A percentile compares a stretch with the other conserved stretches of the same genome.
Conservation (phyloP, 2,888 invertebrate species). For the Camptogramma bilineatum region DNA sequence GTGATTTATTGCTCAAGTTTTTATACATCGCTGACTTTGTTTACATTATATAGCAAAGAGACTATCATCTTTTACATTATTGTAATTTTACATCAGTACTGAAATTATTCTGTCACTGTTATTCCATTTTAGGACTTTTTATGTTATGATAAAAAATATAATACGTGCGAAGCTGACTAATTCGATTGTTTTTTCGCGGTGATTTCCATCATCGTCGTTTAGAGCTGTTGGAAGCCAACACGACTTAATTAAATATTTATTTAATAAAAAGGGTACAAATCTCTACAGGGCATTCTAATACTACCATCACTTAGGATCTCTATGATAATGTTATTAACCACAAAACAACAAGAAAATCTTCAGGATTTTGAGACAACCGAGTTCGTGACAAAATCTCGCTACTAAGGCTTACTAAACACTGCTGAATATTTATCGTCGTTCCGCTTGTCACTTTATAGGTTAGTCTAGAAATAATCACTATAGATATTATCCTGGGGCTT, state of each 20-base stretch:
- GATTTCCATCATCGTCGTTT: too few relatives aligned
- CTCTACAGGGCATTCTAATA: too few relatives aligned
- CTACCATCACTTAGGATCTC: neutral
- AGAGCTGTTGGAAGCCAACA: too few relatives aligned
- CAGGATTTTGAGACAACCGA: neutral
- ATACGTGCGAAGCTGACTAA: too few relatives aligned
- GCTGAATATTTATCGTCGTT: conserved; percentile 5
- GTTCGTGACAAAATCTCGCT: conserved; percentile 7
- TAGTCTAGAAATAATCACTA: conserved; percentile 25
- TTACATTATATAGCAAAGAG: neutral
- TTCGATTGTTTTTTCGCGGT: too few relatives aligned
- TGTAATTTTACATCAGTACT: too few relatives aligned
- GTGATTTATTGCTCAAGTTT: conserved; percentile 28
- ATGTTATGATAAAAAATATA: too few relatives aligned
- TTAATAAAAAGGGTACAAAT: too few relatives aligned
- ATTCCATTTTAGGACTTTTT: too few relatives aligned
- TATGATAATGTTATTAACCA: neutral
- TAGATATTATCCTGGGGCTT: conserved; percentile 17
- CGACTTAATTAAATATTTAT: too few relatives aligned
- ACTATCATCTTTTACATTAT: too few relatives aligned
- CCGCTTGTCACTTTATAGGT: conserved; percentile 23
- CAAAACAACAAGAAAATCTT: conserved; percentile 1
- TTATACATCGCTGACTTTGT: conserved; percentile 14
- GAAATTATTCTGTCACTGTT: too few relatives aligned
- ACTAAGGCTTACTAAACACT: conserved; percentile 4